These are phyloP conservation scores for Ostrea edulis DNA, from an alignment of 1,140 invertebrate genomes.

Conservation along the genomic window DNA sequence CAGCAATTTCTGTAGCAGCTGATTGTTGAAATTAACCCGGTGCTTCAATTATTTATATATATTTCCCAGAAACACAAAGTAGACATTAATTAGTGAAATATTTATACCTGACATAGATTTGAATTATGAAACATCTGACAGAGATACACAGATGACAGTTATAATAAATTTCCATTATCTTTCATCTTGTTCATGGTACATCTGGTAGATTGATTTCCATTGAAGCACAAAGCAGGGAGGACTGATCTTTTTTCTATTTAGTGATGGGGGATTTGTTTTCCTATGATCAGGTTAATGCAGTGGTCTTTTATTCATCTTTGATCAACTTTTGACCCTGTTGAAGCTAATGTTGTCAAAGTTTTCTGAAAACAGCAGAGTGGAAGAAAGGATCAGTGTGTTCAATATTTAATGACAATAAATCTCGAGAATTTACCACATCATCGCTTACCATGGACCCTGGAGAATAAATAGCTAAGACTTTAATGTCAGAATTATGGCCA, in stretches of 20 bases:
- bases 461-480: constrained; percentile 22
- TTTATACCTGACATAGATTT: no score
- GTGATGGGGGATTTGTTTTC: background rate
- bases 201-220: constrained; percentile 18
- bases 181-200: background rate
- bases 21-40: no score
- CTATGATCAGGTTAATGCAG: background rate
- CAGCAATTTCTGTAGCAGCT: no score
- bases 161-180: background rate
- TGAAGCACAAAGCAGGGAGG: background rate
- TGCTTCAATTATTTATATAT: no score
- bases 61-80: no score
- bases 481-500: background rate
- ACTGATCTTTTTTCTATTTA: background rate
- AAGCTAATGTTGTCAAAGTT: background rate
- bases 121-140: background rate
- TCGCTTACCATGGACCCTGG: background rate
- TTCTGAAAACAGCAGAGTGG: background rate
- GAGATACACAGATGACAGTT: background rate
- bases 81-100: no score
- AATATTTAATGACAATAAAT: constrained; percentile 15
- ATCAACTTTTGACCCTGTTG: constrained; percentile 24
- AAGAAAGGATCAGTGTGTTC: background rate
- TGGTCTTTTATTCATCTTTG: background rate
- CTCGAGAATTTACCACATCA: background rate